Evolutionary conservation across 2,888 invertebrate genomes (phyloP).

Genomic region (Aporophyla lueneburgensis): DNA sequence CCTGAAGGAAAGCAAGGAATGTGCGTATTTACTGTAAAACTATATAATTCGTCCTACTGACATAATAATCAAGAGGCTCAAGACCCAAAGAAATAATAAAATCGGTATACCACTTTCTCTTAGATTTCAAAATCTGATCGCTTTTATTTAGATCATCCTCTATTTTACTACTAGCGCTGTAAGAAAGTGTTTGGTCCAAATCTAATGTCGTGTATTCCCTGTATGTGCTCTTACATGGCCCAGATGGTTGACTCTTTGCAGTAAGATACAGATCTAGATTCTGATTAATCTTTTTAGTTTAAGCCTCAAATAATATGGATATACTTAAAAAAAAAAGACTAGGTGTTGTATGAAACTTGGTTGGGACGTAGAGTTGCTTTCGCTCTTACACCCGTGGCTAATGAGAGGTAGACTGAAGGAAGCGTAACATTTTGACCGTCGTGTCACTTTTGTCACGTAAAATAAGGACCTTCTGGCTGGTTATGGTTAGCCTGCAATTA

Average conservation of each 20-base stretch:
- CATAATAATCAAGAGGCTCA: not conserved
- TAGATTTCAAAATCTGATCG: not conserved
- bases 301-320: not conserved
- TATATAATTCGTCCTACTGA: not conserved
- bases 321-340: not conserved
- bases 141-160: not conserved
- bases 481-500: too few relatives aligned
- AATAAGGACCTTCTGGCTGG: too few relatives aligned
- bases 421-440: not conserved
- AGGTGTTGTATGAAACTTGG: not conserved
- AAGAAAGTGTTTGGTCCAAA: too few relatives aligned
- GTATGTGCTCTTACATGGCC: not conserved
- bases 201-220: not conserved
- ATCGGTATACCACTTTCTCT: too few relatives aligned
- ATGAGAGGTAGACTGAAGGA: not conserved
- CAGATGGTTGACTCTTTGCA: not conserved
- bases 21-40: not conserved
- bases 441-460: not conserved
- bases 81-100: not conserved
- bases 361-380: not conserved
- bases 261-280: not conserved
- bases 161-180: too few relatives aligned
- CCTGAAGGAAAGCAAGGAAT: not conserved
- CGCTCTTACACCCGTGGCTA: not conserved
- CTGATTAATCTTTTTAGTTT: not conserved